Evolutionary conservation across 2,797 vertebrate species (phyloP), one percentile per base, ranked within the genome.

Genomic region (Neosalanx taihuensis): DNA sequence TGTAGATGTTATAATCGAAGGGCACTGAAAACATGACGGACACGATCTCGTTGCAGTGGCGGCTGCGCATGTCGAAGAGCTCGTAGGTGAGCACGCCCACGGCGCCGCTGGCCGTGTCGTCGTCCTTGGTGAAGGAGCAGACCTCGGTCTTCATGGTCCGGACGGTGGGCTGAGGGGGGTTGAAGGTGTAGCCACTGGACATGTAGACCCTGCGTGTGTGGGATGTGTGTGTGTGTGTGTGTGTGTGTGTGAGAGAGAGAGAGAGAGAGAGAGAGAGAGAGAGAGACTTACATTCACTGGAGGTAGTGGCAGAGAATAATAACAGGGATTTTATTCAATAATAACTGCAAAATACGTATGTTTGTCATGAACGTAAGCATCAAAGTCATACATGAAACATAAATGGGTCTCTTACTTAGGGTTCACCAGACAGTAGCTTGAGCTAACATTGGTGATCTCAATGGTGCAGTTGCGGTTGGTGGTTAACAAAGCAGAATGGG

Each of bases 1-100:
- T 82, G 84, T 88, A 90, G 78, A 89, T 46, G 85, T 76, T 88
- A 60, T 88, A 86, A 75, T 91, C 89, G 6, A 83, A 92, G 0
- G 91, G 90, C 81, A 90, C 89, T 0, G 90, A 91, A 86, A 91
- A 91, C 89, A 91, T 91, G 80, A 91, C 0, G 10, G 88, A 84
- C 1, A 90, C 35, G 29, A 84, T 0, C 64, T 84, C 66, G 0
- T 6, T 72, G 76, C 78, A 65, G 4, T 0, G 0, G 31, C 72
- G 72, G 0, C 0, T 10, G 0, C 0, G 20, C 85, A 84, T 85
- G 72, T 87, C 1, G 31, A 84, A 87, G 17, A 91, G 57, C 72
- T 91, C 85, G 2, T 90, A 91, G 77, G 90, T 92, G 70, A 91
- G 9, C 30, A 91, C 81, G 1, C 89, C 89, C 1, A 87, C 86